Percentiles rank a stretch among this genome's conserved stretches.
Evolutionary conservation across 2,888 invertebrate species (phyloP).

Genomic region (Andrena bicolor): DNA sequence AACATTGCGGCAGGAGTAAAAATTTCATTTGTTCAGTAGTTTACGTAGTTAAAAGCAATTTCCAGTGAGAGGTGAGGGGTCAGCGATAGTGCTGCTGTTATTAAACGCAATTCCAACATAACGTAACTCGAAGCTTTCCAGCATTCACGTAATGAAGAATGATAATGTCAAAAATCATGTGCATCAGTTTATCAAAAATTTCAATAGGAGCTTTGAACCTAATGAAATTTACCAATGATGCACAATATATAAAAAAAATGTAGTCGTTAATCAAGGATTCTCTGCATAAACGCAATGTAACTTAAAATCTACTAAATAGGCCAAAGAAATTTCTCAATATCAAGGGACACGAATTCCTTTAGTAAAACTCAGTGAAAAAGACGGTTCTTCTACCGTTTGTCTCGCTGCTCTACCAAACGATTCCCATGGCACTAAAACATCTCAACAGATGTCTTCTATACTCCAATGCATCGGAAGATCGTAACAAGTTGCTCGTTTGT

Average conservation of each 20-base stretch:
- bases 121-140: neutral
- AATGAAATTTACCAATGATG: neutral
- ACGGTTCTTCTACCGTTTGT: neutral
- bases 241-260: neutral
- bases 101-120: neutral
- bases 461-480: neutral
- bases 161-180: neutral
- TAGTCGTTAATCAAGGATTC: neutral
- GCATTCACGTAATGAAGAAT: neutral
- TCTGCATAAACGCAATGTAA: no score
- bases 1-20: no score
- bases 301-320: no score
- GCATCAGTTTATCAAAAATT: neutral
- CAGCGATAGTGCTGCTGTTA: no score
- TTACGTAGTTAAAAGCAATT: no score
- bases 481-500: constrained; percentile 2
- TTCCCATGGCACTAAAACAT: neutral
- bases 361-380: no score
- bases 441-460: neutral
- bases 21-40: no score
- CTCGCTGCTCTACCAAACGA: neutral
- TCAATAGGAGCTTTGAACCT: neutral
- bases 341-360: no score
- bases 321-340: no score
- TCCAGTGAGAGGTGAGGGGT: no score